Conservation (phyloP, 2,888 invertebrate species). For the Gandaritis pyraliata region DNA sequence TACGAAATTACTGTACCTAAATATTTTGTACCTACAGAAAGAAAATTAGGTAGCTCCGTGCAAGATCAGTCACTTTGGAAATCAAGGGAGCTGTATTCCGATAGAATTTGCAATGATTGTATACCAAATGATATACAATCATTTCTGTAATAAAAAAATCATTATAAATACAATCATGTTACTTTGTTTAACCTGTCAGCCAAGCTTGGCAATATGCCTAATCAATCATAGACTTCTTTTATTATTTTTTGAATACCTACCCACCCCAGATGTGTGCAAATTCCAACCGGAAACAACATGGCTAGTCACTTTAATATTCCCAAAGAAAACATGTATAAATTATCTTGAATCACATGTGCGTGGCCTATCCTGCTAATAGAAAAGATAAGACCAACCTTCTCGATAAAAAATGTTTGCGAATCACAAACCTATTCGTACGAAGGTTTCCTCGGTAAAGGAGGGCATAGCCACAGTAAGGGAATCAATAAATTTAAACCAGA, state of each 20-base stretch:
- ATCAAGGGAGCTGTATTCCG: too few species aligned
- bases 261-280: neutral
- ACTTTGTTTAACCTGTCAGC: too few species aligned
- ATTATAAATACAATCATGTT: too few species aligned
- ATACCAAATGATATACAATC: too few species aligned
- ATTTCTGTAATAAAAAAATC: too few species aligned
- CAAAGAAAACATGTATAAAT: constrained; percentile 5
- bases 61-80: neutral
- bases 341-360: constrained; percentile 23
- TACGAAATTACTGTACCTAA: neutral
- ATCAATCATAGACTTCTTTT: neutral
- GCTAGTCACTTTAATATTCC: constrained; percentile 7
- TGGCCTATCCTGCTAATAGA: constrained; percentile 34
- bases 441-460: constrained; percentile 44
- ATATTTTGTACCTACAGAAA: neutral
- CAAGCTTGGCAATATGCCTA: too few species aligned
- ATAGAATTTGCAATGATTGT: too few species aligned
- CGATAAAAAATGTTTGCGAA: constrained; percentile 45
- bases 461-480: constrained; percentile 47
- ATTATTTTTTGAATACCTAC: neutral
- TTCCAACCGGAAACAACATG: neutral
- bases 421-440: constrained; percentile 41
- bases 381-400: constrained; percentile 38
- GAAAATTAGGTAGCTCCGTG: neutral
- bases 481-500: constrained; percentile 55